Conservation (phyloP, 1,140 invertebrate species). For the Ephestia elutella region DNA sequence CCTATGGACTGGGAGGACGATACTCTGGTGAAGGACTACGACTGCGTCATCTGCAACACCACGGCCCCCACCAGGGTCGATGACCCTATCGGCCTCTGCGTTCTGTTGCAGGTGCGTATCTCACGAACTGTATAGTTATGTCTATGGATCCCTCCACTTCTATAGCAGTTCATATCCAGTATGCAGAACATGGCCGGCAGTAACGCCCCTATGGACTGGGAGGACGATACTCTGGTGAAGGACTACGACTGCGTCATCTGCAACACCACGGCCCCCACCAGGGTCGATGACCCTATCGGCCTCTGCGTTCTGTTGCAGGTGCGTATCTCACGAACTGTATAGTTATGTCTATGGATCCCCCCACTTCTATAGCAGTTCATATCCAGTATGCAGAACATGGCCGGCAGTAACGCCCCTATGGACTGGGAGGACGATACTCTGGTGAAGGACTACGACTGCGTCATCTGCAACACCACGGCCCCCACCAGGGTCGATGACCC, state of each 20-base stretch:
- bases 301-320: constrained; percentile 91
- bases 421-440: constrained; percentile 81
- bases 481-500: constrained; percentile 89
- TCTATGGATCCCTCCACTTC: no score
- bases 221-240: constrained; percentile 78
- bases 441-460: constrained; percentile 91
- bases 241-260: constrained; percentile 98
- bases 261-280: constrained; percentile 90
- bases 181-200: constrained; percentile 76
- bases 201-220: constrained; percentile 80
- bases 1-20: constrained; percentile 83
- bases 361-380: constrained; percentile 94
- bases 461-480: constrained; percentile 94
- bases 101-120: constrained; percentile 84
- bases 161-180: constrained; percentile 91
- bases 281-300: constrained; percentile 90
- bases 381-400: constrained; percentile 80
- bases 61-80: constrained; percentile 88
- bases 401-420: constrained; percentile 77
- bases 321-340: constrained; percentile 14
- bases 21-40: constrained; percentile 84
- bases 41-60: constrained; percentile 97
- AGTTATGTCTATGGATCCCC: no score
- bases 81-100: constrained; percentile 93
- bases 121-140: no score